Conservation (phyloP, 2,888 invertebrate genomes). For the Mesorhabditis belari region DNA sequence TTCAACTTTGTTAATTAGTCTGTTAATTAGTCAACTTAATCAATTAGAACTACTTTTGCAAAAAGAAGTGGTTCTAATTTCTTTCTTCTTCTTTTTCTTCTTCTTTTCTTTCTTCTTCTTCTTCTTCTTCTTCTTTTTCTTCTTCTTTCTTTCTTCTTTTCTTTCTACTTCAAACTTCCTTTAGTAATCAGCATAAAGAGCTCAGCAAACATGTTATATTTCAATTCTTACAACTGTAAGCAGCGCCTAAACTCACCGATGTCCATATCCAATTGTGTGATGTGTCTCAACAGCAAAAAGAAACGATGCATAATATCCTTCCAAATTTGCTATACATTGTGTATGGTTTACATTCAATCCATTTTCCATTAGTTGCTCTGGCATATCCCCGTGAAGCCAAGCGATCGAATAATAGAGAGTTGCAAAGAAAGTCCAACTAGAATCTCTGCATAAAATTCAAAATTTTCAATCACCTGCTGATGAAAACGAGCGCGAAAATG, state of each 20-base stretch:
- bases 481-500: slow-evolving; percentile 77
- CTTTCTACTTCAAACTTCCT: too few species aligned
- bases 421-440: slow-evolving; percentile 83
- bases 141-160: too few species aligned
- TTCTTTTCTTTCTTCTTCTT: too few species aligned
- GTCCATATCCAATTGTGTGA: slow-evolving; percentile 41
- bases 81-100: too few species aligned
- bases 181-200: too few species aligned
- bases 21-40: too few species aligned
- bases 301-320: slow-evolving; percentile 74
- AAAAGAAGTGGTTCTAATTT: too few species aligned
- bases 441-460: slow-evolving; percentile 1
- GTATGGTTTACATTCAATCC: slow-evolving; percentile 53
- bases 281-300: slow-evolving; percentile 38
- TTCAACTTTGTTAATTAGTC: too few species aligned
- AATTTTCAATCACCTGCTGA: slow-evolving; percentile 63
- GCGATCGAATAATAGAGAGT: slow-evolving; percentile 91
- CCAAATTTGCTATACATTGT: slow-evolving; percentile 79
- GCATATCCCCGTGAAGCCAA: slow-evolving; percentile 81
- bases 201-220: too few species aligned
- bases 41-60: too few species aligned
- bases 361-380: neutral
- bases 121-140: too few species aligned
- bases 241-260: slow-evolving; percentile 19
- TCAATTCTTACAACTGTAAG: too few species aligned